Evolutionary conservation across 2,888 invertebrate genomes (phyloP).

Genomic region (Pterostichus niger): DNA sequence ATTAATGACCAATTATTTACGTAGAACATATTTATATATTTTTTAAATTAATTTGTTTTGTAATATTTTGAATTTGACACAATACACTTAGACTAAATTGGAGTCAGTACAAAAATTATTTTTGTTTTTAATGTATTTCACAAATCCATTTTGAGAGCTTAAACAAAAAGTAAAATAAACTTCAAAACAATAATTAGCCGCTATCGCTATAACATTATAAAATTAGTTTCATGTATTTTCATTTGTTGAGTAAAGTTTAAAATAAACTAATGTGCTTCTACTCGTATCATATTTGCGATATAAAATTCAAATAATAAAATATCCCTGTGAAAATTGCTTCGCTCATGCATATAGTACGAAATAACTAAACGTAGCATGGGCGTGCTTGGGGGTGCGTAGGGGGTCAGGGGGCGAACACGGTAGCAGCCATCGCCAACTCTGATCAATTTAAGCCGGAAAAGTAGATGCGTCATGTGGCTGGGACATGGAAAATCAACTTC

Average conservation of each 20-base stretch:
- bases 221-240: no score
- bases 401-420: constrained; percentile 11
- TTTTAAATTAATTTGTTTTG: constrained; percentile 32
- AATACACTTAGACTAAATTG: constrained; percentile 24
- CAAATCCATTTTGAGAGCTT: background rate
- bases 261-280: no score
- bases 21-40: constrained; percentile 28
- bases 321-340: constrained; percentile 57
- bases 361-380: constrained; percentile 38
- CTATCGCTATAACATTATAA: no score
- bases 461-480: constrained; percentile 69
- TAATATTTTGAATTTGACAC: constrained; percentile 19
- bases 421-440: constrained; percentile 55
- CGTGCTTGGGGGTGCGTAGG: constrained; percentile 5
- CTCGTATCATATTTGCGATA: constrained; percentile 2
- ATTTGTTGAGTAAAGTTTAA: no score
- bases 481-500: constrained; percentile 70
- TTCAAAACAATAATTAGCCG: background rate
- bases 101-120: background rate
- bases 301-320: constrained; percentile 37
- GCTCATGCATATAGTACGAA: constrained; percentile 60
- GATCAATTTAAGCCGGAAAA: constrained; percentile 67
- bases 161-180: background rate
- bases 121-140: background rate
- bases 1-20: constrained; percentile 51